Percentiles rank a stretch among this genome's conserved stretches.
Conservation (phyloP, 1,140 invertebrate species). For the Drosophila fuyamai region DNA sequence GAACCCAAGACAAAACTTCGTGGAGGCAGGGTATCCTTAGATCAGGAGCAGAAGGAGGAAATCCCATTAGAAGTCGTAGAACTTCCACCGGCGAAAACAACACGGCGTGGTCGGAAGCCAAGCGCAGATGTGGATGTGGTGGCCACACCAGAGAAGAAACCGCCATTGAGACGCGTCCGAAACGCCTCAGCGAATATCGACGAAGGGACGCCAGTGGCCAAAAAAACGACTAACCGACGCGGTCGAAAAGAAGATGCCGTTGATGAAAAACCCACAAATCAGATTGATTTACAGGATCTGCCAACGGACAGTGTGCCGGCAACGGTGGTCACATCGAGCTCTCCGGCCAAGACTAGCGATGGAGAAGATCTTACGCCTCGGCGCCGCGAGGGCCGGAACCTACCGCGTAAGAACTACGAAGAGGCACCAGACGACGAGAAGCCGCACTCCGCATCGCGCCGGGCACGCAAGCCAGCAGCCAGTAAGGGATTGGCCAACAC, state of each 20-base stretch:
- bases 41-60: not conserved
- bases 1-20: conserved; percentile 18
- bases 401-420: conserved; percentile 73
- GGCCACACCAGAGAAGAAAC: conserved; percentile 17
- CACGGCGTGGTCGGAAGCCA: conserved; percentile 2
- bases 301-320: conserved; percentile 7
- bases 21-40: conserved; percentile 8
- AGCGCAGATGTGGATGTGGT: conserved; percentile 18
- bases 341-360: conserved; percentile 13
- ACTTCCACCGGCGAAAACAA: conserved; percentile 5
- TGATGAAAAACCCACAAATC: not conserved
- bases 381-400: conserved; percentile 62
- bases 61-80: not conserved
- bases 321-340: not conserved
- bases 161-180: conserved; percentile 28
- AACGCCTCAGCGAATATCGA: conserved; percentile 43
- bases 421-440: conserved; percentile 73
- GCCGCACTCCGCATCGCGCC: conserved; percentile 18
- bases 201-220: conserved; percentile 18
- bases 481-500: conserved; percentile 22
- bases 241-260: conserved; percentile 24
- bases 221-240: conserved; percentile 40
- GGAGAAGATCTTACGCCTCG: conserved; percentile 56
- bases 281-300: conserved; percentile 5
- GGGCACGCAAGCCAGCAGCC: conserved; percentile 41